A percentile compares a stretch with the other conserved stretches of the same genome.
Evolutionary conservation across 2,797 vertebrate species (phyloP).

Genomic region (Onychomys leucogaster): DNA sequence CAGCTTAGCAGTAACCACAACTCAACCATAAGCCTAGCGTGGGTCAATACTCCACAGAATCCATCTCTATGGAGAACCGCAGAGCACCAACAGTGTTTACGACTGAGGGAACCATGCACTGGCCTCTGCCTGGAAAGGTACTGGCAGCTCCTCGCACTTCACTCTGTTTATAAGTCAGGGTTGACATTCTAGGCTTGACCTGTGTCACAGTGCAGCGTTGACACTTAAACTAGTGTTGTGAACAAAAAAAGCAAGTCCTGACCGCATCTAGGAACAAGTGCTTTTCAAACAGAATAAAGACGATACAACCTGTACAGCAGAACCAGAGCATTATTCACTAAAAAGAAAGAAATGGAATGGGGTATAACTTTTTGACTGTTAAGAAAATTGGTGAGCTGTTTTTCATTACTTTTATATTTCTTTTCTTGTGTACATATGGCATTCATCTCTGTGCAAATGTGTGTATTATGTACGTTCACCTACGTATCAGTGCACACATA

Average conservation of each 20-base stretch:
- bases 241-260: background rate
- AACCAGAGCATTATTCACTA: background rate
- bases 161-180: background rate
- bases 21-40: background rate
- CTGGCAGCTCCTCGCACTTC: background rate
- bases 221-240: background rate
- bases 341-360: background rate
- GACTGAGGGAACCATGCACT: background rate
- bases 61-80: background rate
- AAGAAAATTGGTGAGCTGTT: slow-evolving; percentile 10
- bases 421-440: rapidly evolving
- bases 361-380: background rate
- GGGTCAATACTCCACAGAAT: background rate
- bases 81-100: background rate
- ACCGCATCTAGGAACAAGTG: background rate
- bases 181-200: background rate
- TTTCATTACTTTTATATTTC: background rate
- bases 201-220: background rate
- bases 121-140: background rate
- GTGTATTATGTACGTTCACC: background rate
- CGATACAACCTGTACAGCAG: background rate
- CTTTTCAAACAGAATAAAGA: background rate
- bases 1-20: background rate
- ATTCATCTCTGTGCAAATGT: background rate
- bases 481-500: background rate